Percentiles rank a stretch among this genome's conserved stretches.
phyloP scores from a whole-genome alignment of 2,888 invertebrate genomes.

The Mantis religiosa region DNA sequence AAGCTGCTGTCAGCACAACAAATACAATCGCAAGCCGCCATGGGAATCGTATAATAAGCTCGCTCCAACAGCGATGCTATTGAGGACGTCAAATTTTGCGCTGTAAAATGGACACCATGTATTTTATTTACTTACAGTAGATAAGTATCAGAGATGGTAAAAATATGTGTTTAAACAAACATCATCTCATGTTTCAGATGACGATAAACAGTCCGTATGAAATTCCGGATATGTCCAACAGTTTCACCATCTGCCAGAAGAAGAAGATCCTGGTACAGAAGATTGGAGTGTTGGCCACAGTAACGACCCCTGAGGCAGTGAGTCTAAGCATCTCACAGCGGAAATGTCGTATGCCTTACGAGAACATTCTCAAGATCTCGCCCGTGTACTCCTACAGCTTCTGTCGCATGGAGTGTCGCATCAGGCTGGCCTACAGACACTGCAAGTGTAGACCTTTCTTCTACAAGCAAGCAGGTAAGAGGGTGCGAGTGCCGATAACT shows the following conservation, averaged over 20 bases:
- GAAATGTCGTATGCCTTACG: constrained; percentile 47
- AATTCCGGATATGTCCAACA: constrained; percentile 60
- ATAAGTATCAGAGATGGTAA: too few species aligned
- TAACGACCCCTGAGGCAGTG: constrained; percentile 52
- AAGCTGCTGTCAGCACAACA: too few species aligned
- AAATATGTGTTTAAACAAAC: too few species aligned
- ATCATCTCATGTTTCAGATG: neutral
- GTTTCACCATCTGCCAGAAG: constrained; percentile 45
- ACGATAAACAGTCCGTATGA: constrained; percentile 59
- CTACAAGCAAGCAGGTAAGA: constrained; percentile 59
- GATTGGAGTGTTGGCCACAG: constrained; percentile 56
- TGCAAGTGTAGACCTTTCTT: constrained; percentile 74
- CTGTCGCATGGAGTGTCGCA: constrained; percentile 69
- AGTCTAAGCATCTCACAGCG: constrained; percentile 49
- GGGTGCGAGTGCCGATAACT: neutral
- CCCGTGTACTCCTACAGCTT: constrained; percentile 50
- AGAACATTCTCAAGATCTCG: constrained; percentile 10
- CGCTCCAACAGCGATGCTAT: too few species aligned
- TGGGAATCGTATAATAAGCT: too few species aligned
- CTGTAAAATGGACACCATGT: too few species aligned
- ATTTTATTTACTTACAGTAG: too few species aligned
- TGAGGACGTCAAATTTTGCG: too few species aligned
- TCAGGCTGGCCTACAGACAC: constrained; percentile 54
- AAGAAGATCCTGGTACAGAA: constrained; percentile 58
- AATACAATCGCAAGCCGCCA: too few species aligned